These are phyloP conservation scores for Cydia fagiglandana DNA, from an alignment of 1,140 invertebrate genomes.

Conservation along the genomic window DNA sequence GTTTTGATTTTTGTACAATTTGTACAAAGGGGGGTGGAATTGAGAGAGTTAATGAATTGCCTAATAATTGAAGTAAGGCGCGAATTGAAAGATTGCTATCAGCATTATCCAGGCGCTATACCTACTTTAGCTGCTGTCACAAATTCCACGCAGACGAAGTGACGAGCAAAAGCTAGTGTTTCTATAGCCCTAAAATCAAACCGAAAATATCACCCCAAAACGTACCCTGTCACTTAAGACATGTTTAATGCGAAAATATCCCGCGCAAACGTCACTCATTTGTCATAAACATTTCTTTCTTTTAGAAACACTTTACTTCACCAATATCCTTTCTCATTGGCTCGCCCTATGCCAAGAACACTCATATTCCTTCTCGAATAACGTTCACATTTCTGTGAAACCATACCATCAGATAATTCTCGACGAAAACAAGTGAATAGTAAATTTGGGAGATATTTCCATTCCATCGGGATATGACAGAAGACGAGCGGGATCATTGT, in stretches of 20 bases:
- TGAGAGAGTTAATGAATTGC: too few relatives aligned
- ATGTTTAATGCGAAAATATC: neutral
- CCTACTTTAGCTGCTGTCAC: too few relatives aligned
- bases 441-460: neutral
- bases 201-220: too few relatives aligned
- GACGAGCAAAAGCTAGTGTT: too few relatives aligned
- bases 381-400: neutral
- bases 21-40: too few relatives aligned
- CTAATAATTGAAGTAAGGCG: too few relatives aligned
- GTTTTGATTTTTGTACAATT: too few relatives aligned
- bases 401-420: neutral
- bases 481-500: neutral
- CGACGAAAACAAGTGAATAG: neutral
- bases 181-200: neutral
- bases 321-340: neutral
- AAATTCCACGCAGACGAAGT: too few relatives aligned
- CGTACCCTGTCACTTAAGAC: neutral
- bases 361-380: neutral
- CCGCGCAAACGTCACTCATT: neutral
- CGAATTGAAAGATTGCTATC: too few relatives aligned
- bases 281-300: neutral
- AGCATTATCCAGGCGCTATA: too few relatives aligned
- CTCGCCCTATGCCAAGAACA: neutral
- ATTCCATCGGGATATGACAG: constrained; percentile 2
- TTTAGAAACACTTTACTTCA: neutral